These are phyloP conservation scores for Aphelocoma coerulescens DNA, from an alignment of 2,113 vertebrate species.

Conservation along the genomic window DNA sequence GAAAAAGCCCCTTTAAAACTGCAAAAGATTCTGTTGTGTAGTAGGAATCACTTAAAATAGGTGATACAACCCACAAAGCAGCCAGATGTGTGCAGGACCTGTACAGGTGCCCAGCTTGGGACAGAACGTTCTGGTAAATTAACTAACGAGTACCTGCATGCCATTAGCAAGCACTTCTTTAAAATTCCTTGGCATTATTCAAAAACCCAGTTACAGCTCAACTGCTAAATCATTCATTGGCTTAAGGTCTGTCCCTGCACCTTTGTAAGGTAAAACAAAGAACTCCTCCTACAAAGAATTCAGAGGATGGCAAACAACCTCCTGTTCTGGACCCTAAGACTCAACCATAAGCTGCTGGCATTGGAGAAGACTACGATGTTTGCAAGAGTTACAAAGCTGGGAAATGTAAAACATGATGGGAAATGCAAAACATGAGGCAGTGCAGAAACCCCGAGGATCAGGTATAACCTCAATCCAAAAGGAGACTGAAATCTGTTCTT, in stretches of 20 bases:
- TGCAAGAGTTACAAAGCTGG: not conserved
- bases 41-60: not conserved
- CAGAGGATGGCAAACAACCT: not conserved
- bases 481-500: not conserved
- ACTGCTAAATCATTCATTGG: not conserved
- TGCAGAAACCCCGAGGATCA: not conserved
- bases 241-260: not conserved
- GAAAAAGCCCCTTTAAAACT: not conserved
- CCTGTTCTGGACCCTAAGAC: not conserved
- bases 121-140: not conserved
- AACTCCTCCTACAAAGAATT: not conserved
- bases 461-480: not conserved
- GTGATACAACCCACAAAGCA: not conserved
- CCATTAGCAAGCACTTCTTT: not conserved
- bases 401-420: not conserved
- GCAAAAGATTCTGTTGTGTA: accelerated
- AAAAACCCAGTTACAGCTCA: not conserved
- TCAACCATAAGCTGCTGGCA: not conserved
- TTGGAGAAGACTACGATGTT: not conserved
- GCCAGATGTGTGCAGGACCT: not conserved
- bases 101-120: accelerated
- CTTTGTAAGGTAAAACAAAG: not conserved
- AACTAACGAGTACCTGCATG: not conserved
- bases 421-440: not conserved
- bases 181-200: not conserved